Evolutionary conservation across 2,797 vertebrate genomes (phyloP), one percentile per base, ranked within the genome.

Genomic region (Malurus splendens): DNA sequence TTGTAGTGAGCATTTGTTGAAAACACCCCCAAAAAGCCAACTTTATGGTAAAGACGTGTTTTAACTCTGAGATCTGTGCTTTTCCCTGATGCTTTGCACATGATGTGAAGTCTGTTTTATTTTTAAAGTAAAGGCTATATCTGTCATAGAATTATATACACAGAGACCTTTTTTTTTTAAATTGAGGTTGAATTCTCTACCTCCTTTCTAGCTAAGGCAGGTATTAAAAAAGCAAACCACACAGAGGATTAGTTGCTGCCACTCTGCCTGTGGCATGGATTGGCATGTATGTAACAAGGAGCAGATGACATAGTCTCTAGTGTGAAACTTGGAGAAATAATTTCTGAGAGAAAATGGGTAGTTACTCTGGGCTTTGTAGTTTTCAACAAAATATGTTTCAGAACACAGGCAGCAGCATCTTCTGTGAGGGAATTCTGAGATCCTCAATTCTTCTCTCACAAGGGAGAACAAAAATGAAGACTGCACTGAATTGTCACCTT

Each of bases 1-100:
- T 95, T 89, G 9, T 93, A 95, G 96, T 86, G 93, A 95, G 95
- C 95, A 89, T 95, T 96, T 94, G 93, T 97, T 97, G 96, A 92
- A 96, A 96, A 93, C 78, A 94, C 82, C 83, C 33, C 0, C 13
- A 68, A 82, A 79, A 71, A 56, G 14, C 30, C 65, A 81, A 8
- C 94, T 94, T 95, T 95, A 84, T 94, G 77, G 90, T 94, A 90
- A 93, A 80, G 91, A 91, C 92, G 84, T 80, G 50, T 97, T 95
- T 94, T 96, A 96, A 92, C 95, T 94, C 80, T 79, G 93, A 95
- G 94, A 94, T 90, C 86, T 78, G 6, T 91, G 39, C 57, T 92
- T 71, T 93, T 93, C 86, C 71, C 68, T 89, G 86, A 90, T 95
- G 92, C 85, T 92, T 95, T 82, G 87, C 93, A 87, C 76, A 64